Evolutionary conservation across 2,888 invertebrate species (phyloP), one percentile per base, ranked within the genome.

Genomic region (Campoplex nolae): DNA sequence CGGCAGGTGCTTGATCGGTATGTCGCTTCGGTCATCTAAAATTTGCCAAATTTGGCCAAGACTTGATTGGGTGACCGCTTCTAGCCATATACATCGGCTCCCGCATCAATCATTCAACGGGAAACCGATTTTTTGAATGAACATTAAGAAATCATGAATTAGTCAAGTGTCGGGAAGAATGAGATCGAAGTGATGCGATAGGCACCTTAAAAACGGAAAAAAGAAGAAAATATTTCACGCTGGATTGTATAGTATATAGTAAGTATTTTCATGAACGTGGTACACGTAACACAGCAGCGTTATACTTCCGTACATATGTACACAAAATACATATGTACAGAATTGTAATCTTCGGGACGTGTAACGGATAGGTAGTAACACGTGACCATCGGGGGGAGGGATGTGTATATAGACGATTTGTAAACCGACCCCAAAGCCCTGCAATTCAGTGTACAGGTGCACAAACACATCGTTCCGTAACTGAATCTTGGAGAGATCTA

Each of bases 401-500:
- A 51, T 76, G 65, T 45, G 67, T 58, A 68, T 54, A 73, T 76
- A 76, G 65, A 85, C 62, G 45, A n/a, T 67, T 13, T n/a, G n/a
- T 54, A 62, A 56, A 73, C 51, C 18, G 42, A 56, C 67, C n/a
- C 45, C n/a, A 35, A 4, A 73, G 74, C 62, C 77, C 68, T 67
- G 28, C 48, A 48, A 81, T 74, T 73, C 74, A 42, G 54, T 45
- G 70, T 65, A 78, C 74, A 74, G 73, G 81, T 74, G 81, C 80
- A 48, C 71, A 76, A 68, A 80, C 77, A 67, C 80, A 74, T 76
- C 54, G 74, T 84, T 71, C 76, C 65, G 77, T 68, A 80, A 86
- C 83, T 80, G 83, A 80, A 86, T 84, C 79, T 86, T 73, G 76
- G 48, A 32, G 71, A 58, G 80, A 84, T 86, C 80, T 80, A 68